A percentile compares a stretch with the other conserved stretches of the same genome.
Conservation (phyloP, 92 coral and sea anemone species). For the Parazoanthus atlanticus region DNA sequence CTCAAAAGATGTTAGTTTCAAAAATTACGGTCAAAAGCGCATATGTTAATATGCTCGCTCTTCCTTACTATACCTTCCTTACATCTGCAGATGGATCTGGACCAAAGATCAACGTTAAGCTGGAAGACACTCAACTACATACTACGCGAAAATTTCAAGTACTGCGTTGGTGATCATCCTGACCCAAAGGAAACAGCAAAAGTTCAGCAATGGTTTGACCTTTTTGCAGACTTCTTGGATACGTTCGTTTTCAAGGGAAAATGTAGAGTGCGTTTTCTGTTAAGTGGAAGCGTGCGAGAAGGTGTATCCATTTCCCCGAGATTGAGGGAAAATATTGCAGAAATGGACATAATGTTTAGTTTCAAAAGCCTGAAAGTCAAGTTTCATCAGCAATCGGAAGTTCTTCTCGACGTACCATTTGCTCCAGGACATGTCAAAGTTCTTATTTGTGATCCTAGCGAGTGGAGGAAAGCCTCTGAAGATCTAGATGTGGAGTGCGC, state of each 20-base stretch:
- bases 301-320: background rate
- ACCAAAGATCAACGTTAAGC: constrained; percentile 9
- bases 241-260: background rate
- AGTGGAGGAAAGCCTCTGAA: background rate
- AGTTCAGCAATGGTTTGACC: background rate
- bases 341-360: constrained; percentile 21
- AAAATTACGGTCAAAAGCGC: background rate
- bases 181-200: background rate
- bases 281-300: constrained; percentile 22
- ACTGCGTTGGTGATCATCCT: no score
- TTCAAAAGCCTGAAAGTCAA: constrained; percentile 20
- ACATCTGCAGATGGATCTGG: constrained; percentile 21
- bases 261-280: background rate
- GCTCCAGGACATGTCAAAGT: constrained; percentile 26
- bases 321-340: background rate
- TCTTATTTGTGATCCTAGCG: background rate
- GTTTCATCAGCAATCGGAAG: background rate
- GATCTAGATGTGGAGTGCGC: background rate
- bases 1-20: background rate
- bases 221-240: background rate
- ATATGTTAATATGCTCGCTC: background rate
- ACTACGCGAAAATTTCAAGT: constrained; percentile 20
- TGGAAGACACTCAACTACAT: constrained; percentile 15
- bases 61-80: background rate
- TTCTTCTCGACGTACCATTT: constrained; percentile 16